phyloP scores from a whole-genome alignment of 2,888 invertebrate species.

The Sinotaia quadrata region DNA sequence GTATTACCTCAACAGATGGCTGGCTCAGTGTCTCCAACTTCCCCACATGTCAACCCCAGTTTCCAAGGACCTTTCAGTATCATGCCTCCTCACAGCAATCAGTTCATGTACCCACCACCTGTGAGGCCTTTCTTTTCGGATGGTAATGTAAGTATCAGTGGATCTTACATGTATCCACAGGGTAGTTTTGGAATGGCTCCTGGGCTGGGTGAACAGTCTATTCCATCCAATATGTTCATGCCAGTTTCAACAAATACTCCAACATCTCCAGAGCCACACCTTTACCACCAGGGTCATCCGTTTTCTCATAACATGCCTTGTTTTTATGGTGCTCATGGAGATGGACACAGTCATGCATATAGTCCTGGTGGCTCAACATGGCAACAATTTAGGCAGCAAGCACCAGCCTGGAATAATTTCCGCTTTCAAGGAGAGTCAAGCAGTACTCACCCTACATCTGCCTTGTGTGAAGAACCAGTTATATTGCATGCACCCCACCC shows the following conservation, averaged over 20 bases:
- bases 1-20: conserved; percentile 17
- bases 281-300: conserved; percentile 17
- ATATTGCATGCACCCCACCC: not conserved
- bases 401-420: not conserved
- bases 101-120: too few relatives aligned
- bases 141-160: not conserved
- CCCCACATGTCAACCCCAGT: not conserved
- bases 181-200: not conserved
- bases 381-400: not conserved
- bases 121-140: too few relatives aligned
- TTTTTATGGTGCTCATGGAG: not conserved
- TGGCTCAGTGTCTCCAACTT: conserved; percentile 12
- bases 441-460: not conserved
- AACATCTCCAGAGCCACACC: not conserved
- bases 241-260: conserved; percentile 15
- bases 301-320: conserved; percentile 17
- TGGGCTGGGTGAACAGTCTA: conserved; percentile 4
- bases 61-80: conserved; percentile 8
- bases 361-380: conserved; percentile 9
- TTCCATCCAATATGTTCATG: conserved; percentile 1
- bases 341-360: conserved; percentile 14
- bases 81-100: too few relatives aligned
- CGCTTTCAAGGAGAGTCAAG: not conserved
- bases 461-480: not conserved
- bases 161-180: conserved; percentile 17